phyloP scores from a whole-genome alignment of 1,140 invertebrate species.

The Andricus grossulariae region DNA sequence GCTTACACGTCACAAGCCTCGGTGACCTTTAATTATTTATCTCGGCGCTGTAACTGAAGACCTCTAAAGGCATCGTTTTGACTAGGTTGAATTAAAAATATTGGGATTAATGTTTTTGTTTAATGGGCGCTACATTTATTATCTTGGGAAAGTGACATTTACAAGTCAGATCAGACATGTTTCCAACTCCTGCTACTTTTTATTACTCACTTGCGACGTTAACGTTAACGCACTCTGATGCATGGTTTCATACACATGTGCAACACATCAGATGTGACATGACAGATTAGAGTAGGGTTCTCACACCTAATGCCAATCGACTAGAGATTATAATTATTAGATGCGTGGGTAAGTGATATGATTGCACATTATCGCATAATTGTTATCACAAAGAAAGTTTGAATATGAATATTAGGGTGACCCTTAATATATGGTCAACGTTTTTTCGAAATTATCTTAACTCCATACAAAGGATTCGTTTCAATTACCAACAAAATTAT shows the following conservation, averaged over 20 bases:
- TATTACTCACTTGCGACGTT: background rate
- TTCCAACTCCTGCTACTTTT: conserved; percentile 4
- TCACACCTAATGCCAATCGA: conserved; percentile 6
- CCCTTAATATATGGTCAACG: no score
- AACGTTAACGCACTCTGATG: background rate
- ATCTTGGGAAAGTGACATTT: background rate
- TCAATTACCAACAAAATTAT: no score
- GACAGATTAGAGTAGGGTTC: background rate
- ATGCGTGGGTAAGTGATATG: background rate
- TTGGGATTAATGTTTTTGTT: background rate
- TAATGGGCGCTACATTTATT: no score
- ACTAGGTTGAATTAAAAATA: background rate
- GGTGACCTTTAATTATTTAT: conserved; percentile 38
- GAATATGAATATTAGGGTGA: no score
- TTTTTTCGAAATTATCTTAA: no score
- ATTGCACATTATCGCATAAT: background rate
- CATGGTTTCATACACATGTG: background rate
- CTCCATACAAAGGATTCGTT: no score
- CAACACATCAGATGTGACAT: background rate
- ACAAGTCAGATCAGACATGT: conserved; percentile 14
- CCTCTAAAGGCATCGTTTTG: background rate
- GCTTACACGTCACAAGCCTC: conserved; percentile 20
- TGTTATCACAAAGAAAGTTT: no score
- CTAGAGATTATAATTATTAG: background rate
- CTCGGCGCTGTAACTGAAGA: background rate